phyloP scores from a whole-genome alignment of 2,888 invertebrate genomes.

The Epicampocera succincta region DNA sequence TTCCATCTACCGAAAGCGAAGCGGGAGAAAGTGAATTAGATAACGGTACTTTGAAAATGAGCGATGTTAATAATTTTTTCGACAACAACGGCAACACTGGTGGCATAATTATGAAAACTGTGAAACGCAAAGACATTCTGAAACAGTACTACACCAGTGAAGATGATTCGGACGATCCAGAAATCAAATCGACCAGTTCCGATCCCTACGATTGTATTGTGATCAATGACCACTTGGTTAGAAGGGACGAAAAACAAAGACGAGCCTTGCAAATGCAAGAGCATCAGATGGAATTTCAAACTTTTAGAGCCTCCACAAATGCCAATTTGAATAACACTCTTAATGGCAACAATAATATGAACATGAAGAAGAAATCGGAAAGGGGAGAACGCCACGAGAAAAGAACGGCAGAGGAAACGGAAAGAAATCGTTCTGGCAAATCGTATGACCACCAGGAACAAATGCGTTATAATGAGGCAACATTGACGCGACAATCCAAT shows the following conservation, averaged over 20 bases:
- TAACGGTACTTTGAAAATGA: slow-evolving; percentile 80
- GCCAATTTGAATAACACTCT: slow-evolving; percentile 77
- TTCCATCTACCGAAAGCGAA: slow-evolving; percentile 76
- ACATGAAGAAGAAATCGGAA: slow-evolving; percentile 56
- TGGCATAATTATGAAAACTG: slow-evolving; percentile 87
- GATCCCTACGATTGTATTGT: slow-evolving; percentile 92
- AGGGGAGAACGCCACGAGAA: slow-evolving; percentile 34
- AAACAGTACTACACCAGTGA: slow-evolving; percentile 86
- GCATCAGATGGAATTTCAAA: slow-evolving; percentile 82
- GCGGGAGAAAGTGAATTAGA: slow-evolving; percentile 78
- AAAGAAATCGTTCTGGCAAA: slow-evolving; percentile 55
- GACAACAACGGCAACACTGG: slow-evolving; percentile 74
- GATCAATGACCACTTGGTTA: slow-evolving; percentile 87
- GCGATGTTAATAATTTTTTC: slow-evolving; percentile 84
- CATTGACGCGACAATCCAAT: slow-evolving; percentile 75
- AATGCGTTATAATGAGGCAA: slow-evolving; percentile 69
- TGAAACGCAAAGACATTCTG: slow-evolving; percentile 87
- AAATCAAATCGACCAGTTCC: slow-evolving; percentile 85
- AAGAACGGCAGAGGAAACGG: slow-evolving; percentile 13
- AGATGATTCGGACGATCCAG: slow-evolving; percentile 84
- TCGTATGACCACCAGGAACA: slow-evolving; percentile 63
- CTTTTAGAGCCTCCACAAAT: slow-evolving; percentile 82
- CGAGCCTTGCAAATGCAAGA: slow-evolving; percentile 80
- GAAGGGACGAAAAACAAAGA: slow-evolving; percentile 82
- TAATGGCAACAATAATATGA: slow-evolving; percentile 60